phyloP scores from a whole-genome alignment of 2,888 invertebrate genomes.

The Eugnorisma glareosa region DNA sequence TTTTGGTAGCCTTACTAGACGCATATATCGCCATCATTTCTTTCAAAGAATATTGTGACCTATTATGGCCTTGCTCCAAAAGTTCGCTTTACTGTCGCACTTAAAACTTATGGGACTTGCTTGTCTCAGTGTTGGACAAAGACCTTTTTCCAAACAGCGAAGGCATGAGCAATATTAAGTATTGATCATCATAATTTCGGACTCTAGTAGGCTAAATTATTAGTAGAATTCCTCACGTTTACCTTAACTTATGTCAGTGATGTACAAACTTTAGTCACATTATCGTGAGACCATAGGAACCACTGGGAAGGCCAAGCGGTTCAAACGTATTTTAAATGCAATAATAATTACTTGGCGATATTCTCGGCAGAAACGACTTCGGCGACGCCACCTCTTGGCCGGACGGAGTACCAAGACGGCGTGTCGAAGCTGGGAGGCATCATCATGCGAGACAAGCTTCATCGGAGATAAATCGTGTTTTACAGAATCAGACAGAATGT shows the following conservation, averaged over 20 bases:
- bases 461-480: constrained; percentile 75
- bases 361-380: constrained; percentile 80
- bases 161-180: no score
- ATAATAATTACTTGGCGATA: neutral
- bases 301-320: neutral
- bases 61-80: neutral
- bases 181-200: neutral
- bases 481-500: neutral
- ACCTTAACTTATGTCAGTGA: neutral
- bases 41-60: neutral
- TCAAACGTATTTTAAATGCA: neutral
- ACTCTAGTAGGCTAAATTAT: neutral
- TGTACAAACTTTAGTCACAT: neutral
- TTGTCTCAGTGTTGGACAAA: neutral
- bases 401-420: constrained; percentile 92
- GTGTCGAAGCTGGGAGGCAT: constrained; percentile 91
- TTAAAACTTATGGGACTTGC: neutral
- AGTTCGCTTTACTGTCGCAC: neutral
- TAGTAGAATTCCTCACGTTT: neutral
- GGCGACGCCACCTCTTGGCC: constrained; percentile 86
- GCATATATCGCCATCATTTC: neutral
- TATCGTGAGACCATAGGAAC: neutral
- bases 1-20: neutral
- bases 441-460: constrained; percentile 91
- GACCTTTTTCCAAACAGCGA: neutral